Percentiles rank a stretch among this genome's conserved stretches.
These are phyloP conservation scores for Agapornis roseicollis DNA, from an alignment of 2,113 vertebrate species.

Conservation along the genomic window DNA sequence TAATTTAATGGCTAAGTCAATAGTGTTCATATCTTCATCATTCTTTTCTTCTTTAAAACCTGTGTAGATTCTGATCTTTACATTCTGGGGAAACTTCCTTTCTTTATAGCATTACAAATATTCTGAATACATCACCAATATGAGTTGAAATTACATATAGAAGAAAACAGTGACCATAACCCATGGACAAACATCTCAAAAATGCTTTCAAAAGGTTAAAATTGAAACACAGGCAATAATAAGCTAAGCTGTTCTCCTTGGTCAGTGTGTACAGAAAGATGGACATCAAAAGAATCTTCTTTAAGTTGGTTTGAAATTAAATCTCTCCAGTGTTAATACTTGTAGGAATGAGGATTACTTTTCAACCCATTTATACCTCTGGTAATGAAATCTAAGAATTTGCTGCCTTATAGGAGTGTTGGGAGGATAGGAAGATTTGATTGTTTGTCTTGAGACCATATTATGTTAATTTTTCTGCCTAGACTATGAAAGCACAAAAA, in stretches of 20 bases:
- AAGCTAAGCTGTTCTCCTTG: neutral
- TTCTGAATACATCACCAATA: neutral
- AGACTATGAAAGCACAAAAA: conserved; percentile 63
- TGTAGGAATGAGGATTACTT: conserved; percentile 30
- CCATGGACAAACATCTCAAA: neutral
- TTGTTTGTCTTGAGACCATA: conserved; percentile 53
- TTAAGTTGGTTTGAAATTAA: conserved; percentile 68
- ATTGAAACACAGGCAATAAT: neutral
- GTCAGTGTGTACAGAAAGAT: neutral
- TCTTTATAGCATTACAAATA: neutral
- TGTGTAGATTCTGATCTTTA: neutral
- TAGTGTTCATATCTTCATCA: neutral
- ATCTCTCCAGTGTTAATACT: conserved; percentile 47
- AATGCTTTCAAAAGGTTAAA: neutral
- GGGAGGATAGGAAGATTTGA: conserved; percentile 56
- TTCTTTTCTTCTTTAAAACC: neutral
- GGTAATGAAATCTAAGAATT: conserved; percentile 40
- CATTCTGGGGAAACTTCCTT: neutral
- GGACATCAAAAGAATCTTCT: conserved; percentile 14
- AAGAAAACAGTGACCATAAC: neutral
- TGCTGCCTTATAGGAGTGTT: conserved; percentile 13
- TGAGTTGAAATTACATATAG: neutral
- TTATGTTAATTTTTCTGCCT: conserved; percentile 75
- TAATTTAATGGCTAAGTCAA: neutral
- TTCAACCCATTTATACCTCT: conserved; percentile 50